These are phyloP conservation scores for Nyctereutes procyonoides DNA, from an alignment of 2,113 vertebrate species.

Conservation along the genomic window DNA sequence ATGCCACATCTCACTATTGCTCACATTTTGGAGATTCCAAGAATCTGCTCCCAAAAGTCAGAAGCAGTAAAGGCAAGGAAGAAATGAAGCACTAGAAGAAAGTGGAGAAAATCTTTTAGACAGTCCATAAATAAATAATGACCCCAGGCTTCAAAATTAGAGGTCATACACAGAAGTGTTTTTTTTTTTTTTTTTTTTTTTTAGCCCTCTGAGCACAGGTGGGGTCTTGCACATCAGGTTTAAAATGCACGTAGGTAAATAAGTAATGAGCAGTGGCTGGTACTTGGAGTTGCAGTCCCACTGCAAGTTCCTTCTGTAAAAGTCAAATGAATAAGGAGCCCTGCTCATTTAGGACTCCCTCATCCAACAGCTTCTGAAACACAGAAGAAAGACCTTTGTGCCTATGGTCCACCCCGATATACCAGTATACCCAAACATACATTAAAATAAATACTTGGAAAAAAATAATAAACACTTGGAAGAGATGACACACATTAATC, in stretches of 20 bases:
- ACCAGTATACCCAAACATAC: not conserved
- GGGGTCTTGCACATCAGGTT: conserved; percentile 63
- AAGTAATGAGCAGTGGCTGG: not conserved
- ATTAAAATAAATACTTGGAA: not conserved
- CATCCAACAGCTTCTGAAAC: not conserved
- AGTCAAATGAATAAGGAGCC: not conserved
- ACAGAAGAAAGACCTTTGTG: not conserved
- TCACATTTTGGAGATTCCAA: conserved; percentile 34
- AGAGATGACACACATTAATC: not conserved
- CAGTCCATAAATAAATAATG: conserved; percentile 84
- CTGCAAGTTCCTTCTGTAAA: conserved; percentile 28
- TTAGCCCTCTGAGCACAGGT: not conserved
- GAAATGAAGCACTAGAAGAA: not conserved
- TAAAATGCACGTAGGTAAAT: conserved; percentile 62
- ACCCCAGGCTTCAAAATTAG: conserved; percentile 63
- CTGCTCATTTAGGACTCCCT: not conserved
- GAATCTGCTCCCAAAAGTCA: conserved; percentile 25
- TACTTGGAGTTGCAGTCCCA: not conserved
- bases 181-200: no score
- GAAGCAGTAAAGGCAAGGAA: conserved; percentile 26
- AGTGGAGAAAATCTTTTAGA: conserved; percentile 61
- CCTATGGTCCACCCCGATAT: not conserved
- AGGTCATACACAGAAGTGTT: not conserved
- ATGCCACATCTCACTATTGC: conserved; percentile 52
- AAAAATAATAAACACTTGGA: not conserved